phyloP scores from a whole-genome alignment of 2,888 invertebrate species.

The Oscheius myriophilus region DNA sequence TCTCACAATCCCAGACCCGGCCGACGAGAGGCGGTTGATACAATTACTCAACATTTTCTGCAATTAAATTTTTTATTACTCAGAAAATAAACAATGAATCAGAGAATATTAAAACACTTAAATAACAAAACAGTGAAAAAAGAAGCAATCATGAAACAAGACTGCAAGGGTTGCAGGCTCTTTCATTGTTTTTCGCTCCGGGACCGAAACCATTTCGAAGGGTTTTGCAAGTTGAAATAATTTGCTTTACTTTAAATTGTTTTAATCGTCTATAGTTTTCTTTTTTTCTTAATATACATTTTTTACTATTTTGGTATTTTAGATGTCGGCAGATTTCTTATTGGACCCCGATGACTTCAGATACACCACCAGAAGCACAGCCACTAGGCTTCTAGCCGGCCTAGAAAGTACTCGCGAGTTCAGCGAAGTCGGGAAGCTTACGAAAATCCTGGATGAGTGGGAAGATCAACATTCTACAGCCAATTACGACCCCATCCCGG shows the following conservation, averaged over 20 bases:
- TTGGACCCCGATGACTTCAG: slow-evolving; percentile 22
- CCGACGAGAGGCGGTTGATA: slow-evolving; percentile 6
- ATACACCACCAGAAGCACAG: slow-evolving; percentile 24
- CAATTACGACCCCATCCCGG: slow-evolving; percentile 17
- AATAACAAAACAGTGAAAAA: neutral
- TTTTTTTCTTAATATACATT: neutral
- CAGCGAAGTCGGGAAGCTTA: slow-evolving; percentile 13
- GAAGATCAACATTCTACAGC: neutral
- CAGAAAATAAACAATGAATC: neutral
- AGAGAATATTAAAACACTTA: neutral
- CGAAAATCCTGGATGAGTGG: slow-evolving; percentile 16
- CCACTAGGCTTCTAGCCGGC: neutral
- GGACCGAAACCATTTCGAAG: neutral
- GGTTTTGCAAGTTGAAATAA: neutral
- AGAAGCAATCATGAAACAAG: neutral
- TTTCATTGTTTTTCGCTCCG: neutral
- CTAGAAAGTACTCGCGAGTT: neutral
- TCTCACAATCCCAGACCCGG: slow-evolving; percentile 7
- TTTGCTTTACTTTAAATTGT: neutral
- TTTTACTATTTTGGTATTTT: neutral
- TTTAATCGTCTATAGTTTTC: neutral
- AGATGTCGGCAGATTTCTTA: slow-evolving; percentile 19
- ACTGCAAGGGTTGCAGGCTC: neutral
- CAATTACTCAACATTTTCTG: slow-evolving; percentile 2
- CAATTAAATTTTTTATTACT: neutral